These are phyloP conservation scores for Phainopepla nitens DNA, from an alignment of 2,113 vertebrate genomes.

Conservation along the genomic window DNA sequence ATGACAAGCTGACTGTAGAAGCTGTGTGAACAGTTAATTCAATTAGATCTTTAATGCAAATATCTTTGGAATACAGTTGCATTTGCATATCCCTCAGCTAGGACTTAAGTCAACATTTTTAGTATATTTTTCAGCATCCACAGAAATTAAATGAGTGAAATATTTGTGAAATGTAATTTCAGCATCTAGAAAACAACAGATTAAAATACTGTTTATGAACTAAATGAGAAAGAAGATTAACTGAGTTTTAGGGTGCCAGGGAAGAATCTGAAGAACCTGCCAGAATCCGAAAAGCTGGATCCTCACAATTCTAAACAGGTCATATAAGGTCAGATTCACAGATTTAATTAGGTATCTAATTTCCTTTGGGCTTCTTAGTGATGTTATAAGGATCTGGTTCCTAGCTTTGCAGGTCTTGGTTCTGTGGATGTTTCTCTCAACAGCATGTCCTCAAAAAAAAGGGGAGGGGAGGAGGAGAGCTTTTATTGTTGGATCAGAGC, in stretches of 20 bases:
- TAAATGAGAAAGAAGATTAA: not conserved
- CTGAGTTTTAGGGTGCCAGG: not conserved
- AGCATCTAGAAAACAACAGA: not conserved
- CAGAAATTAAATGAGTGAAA: not conserved
- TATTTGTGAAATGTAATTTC: not conserved
- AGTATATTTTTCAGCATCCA: not conserved
- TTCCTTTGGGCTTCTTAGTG: not conserved
- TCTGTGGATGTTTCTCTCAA: not conserved
- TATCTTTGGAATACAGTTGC: not conserved
- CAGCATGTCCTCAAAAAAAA: not conserved
- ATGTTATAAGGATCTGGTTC: no score
- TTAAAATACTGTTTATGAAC: not conserved
- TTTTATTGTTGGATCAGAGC: not conserved
- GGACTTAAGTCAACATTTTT: not conserved
- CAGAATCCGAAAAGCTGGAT: not conserved
- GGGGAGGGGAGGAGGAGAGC: not conserved
- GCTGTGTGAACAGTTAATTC: conserved; percentile 7
- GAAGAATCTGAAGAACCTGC: not conserved
- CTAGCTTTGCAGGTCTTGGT: not conserved
- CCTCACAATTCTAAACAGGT: not conserved
- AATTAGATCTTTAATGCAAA: not conserved
- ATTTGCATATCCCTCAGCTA: not conserved
- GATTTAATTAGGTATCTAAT: not conserved
- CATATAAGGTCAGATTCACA: not conserved
- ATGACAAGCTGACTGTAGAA: not conserved